Base-by-base conservation (phyloP, 2,113 vertebrate species). In the Alouatta palliata region DNA sequence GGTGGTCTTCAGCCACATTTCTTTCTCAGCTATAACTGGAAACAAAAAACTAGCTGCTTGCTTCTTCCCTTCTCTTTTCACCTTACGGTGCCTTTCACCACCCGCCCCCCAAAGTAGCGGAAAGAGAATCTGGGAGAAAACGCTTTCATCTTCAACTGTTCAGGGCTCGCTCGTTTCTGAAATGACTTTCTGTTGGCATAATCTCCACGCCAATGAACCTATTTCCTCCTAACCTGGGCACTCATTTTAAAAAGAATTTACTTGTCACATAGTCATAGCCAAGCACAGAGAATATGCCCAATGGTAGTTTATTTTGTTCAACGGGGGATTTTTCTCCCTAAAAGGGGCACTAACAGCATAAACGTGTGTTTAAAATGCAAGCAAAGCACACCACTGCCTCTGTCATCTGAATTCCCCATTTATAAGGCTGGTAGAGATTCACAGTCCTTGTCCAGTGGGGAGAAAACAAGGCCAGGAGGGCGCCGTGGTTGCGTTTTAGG, bases 21-120 rank as follows among this genome's bases (percentile, higher is more conserved):
- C 71, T 84, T 91, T 43, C n/a, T 71, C 68, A 19, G 86, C 87
- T 35, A 40, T 81, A 96, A 96, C 35, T 75, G 89, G 56, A 21
- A 93, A 88, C 76, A 87, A 4, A 64, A 75, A 97, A 76, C 77
- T 3, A 75, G 90, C 79, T 66, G 75, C 40, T 71, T 91, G 79
- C 83, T 94, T 73, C 49, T 17, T n/a, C 37, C 76, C 54, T 49
- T 30, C 52, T 77, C 84, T n/a, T 86, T 66, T 86, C 82, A 58
- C 94, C 96, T 87, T 73, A 27, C 0, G 2, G 37, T 14, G 81
- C 21, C 27, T 0, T 14, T 37, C 70, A 43, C 35, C 86, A 35
- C 49, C 47, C 61, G 14, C 83, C 86, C 54, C 93, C 73, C 61
- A 54, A 81, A 79, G 89, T 27, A 87, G 85, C 80, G 70, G 56